Evolutionary conservation across 2,113 vertebrate species (phyloP), one percentile per base, ranked within the genome.

Genomic region (Tenrec ecaudatus): DNA sequence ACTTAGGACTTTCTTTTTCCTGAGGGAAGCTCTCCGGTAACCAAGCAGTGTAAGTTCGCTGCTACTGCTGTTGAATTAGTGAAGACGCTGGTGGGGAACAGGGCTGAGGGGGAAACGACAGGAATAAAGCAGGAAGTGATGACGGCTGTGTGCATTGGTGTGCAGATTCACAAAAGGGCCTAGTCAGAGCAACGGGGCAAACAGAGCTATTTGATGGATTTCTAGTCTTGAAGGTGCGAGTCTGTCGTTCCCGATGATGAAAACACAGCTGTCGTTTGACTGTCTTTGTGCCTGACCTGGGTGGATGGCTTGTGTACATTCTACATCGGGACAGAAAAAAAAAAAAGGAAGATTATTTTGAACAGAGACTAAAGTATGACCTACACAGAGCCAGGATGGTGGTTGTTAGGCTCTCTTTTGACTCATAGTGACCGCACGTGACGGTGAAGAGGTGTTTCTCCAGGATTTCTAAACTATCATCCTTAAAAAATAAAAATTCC

Each of bases 161-260:
- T 73, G n/a, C 53, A 88, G 69, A 80, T 83, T 78, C 86, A 92
- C 86, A 71, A 80, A 89, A 60, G 79, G 36, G 33, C 38, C 75
- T 82, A 95, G 75, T 89, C 16, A 86, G 53, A 95, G 60, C 66
- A 73, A 92, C 25, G 33, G 40, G 16, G 31, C 6, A 76, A 90
- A 62, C 84, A 12, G 40, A 29, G 2, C 62, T 76, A 53, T 86
- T 87, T 94, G 89, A 76, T 29, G 62, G 2, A 53, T 91, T 96
- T 76, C 68, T 33, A n/a, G 60, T 14, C 73, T 78, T 68, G 23
- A 89, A 66, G 90, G 12, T 92, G 36, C 92, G 90, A 68, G n/a
- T n/a, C 36, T 5, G 5, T 14, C 15, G 19, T 11, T 69, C 11
- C 10, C 36, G 75, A 4, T 23, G 16, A 83, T 86, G 31, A 38